phyloP scores from a whole-genome alignment of 2,797 vertebrate species.

The Vultur gryphus region DNA sequence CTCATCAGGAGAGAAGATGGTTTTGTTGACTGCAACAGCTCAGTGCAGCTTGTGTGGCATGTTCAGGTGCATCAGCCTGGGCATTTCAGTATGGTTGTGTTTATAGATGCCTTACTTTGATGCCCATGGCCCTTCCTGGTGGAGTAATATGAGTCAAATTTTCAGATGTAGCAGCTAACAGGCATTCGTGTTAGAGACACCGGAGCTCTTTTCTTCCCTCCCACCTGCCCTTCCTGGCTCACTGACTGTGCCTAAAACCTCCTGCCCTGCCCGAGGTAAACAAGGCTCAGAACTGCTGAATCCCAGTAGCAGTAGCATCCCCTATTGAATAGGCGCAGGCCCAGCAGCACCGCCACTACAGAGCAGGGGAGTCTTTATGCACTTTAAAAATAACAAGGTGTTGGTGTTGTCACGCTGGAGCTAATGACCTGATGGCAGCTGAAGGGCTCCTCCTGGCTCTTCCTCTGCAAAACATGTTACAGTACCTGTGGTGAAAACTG shows the following conservation, averaged over 20 bases:
- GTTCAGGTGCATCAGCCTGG: background rate
- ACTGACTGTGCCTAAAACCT: background rate
- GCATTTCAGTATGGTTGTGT: background rate
- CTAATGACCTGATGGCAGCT: background rate
- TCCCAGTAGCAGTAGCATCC: background rate
- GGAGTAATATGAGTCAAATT: background rate
- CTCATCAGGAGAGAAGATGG: background rate
- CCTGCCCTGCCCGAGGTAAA: background rate
- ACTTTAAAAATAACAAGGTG: background rate
- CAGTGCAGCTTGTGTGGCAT: background rate
- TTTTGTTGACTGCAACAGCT: background rate
- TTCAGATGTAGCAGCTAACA: background rate
- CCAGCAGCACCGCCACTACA: background rate
- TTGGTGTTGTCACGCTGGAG: background rate
- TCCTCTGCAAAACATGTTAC: background rate
- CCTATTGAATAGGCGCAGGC: background rate
- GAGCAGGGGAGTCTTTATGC: background rate
- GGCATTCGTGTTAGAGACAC: background rate
- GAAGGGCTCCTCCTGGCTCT: background rate
- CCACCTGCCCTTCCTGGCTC: background rate
- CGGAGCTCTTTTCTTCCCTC: background rate
- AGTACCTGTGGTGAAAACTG: background rate
- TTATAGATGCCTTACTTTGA: background rate
- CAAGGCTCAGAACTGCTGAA: background rate
- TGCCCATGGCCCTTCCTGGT: background rate